Evolutionary conservation across 2,888 invertebrate genomes (phyloP).

Genomic region (Hipparchia sbordonii): DNA sequence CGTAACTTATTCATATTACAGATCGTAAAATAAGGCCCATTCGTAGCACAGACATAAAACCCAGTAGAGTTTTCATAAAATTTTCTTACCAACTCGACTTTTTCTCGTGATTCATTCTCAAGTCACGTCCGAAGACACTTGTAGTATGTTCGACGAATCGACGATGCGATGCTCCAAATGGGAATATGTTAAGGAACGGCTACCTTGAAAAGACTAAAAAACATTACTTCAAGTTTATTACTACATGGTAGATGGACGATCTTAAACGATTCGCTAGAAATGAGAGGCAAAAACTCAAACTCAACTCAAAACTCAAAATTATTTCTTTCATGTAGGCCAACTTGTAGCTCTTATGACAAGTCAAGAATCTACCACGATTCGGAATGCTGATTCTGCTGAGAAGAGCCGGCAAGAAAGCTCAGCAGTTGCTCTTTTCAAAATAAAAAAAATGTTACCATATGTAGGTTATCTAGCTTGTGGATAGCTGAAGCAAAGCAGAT

Average conservation of each 20-base stretch:
- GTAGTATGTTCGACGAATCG: conserved; percentile 77
- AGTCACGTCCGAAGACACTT: conserved; percentile 72
- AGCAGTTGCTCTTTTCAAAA: too few relatives aligned
- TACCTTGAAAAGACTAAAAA: conserved; percentile 52
- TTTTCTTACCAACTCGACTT: conserved; percentile 22
- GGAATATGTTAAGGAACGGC: conserved; percentile 68
- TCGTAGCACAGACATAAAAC: conserved; percentile 20
- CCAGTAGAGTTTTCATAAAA: conserved; percentile 26
- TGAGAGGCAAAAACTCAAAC: too few relatives aligned
- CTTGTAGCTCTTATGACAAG: too few relatives aligned
- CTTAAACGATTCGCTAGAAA: neutral
- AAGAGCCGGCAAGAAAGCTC: too few relatives aligned
- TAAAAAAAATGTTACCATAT: too few relatives aligned
- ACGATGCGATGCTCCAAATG: conserved; percentile 67
- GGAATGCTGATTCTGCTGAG: too few relatives aligned
- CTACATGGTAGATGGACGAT: neutral
- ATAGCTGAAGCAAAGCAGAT: too few relatives aligned
- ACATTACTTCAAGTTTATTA: conserved; percentile 26
- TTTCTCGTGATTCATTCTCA: conserved; percentile 52
- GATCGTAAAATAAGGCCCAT: neutral
- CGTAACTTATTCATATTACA: conserved; percentile 2
- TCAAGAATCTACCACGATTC: too few relatives aligned
- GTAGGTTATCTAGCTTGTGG: too few relatives aligned
- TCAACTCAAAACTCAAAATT: too few relatives aligned
- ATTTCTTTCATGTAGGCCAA: too few relatives aligned